phyloP scores from a whole-genome alignment of 2,113 vertebrate species.

The Platysteira castanea region DNA sequence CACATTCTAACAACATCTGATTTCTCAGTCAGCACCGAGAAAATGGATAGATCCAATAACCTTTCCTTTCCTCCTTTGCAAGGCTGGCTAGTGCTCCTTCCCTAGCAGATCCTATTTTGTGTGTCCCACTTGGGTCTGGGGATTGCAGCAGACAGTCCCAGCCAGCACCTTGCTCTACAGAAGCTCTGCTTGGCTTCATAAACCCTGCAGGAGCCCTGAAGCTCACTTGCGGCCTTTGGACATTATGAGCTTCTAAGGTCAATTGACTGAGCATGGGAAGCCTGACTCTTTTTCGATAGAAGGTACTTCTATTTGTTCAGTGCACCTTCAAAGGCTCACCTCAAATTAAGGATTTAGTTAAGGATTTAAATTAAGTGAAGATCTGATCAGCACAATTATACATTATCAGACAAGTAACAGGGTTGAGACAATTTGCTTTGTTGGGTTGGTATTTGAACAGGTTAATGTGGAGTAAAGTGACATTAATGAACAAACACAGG shows the following conservation, averaged over 20 bases:
- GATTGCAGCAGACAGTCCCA: neutral
- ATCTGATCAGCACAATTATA: neutral
- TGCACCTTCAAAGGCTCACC: neutral
- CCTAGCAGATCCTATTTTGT: neutral
- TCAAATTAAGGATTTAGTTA: neutral
- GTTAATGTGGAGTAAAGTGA: neutral
- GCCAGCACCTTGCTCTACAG: neutral
- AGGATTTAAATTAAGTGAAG: neutral
- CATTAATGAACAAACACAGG: neutral
- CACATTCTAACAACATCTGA: constrained; percentile 41
- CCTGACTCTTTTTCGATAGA: neutral
- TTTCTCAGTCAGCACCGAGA: neutral
- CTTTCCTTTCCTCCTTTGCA: neutral
- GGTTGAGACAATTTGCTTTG: neutral
- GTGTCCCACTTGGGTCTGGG: neutral
- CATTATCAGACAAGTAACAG: neutral
- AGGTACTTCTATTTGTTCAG: neutral
- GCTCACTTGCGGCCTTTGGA: neutral
- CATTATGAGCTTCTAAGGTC: neutral
- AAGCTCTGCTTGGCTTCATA: neutral
- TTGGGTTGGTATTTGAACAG: neutral
- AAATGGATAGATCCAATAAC: neutral
- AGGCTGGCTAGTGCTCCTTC: neutral
- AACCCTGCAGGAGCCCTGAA: neutral
- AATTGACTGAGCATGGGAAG: neutral